Conservation (phyloP, 1,140 invertebrate species). For the Cotesia glomerata region DNA sequence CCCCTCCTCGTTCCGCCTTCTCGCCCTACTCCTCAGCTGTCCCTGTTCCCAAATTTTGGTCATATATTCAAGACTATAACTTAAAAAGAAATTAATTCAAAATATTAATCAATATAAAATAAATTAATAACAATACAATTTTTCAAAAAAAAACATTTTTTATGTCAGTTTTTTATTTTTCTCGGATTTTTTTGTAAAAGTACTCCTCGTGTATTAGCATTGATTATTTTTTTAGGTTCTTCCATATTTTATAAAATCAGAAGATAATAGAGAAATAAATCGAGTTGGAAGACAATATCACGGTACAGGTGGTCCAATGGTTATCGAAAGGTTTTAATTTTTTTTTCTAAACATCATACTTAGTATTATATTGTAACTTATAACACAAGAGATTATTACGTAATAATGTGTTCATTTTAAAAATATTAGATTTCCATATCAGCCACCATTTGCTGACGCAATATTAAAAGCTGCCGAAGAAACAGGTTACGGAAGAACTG, state of each 20-base stretch:
- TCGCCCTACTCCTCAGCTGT: too few relatives aligned
- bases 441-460: slow-evolving; percentile 62
- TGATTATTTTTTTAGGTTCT: slow-evolving; percentile 53
- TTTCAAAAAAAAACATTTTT: too few relatives aligned
- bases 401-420: neutral
- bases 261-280: slow-evolving; percentile 64
- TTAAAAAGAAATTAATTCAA: too few relatives aligned
- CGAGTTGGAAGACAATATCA: slow-evolving; percentile 57
- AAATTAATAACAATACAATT: too few relatives aligned
- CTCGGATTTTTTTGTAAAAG: too few relatives aligned
- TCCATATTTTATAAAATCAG: slow-evolving; percentile 66
- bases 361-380: neutral
- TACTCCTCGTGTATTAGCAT: neutral
- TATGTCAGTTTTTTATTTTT: too few relatives aligned
- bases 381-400: neutral
- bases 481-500: slow-evolving; percentile 62
- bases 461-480: slow-evolving; percentile 69
- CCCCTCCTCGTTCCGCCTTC: too few relatives aligned
- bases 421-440: slow-evolving; percentile 59
- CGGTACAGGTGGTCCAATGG: slow-evolving; percentile 58
- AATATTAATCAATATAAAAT: too few relatives aligned
- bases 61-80: too few relatives aligned
- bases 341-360: neutral
- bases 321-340: slow-evolving; percentile 61
- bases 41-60: too few relatives aligned